These are phyloP conservation scores for Bufo bufo DNA, from an alignment of 2,113 vertebrate species.

Conservation along the genomic window DNA sequence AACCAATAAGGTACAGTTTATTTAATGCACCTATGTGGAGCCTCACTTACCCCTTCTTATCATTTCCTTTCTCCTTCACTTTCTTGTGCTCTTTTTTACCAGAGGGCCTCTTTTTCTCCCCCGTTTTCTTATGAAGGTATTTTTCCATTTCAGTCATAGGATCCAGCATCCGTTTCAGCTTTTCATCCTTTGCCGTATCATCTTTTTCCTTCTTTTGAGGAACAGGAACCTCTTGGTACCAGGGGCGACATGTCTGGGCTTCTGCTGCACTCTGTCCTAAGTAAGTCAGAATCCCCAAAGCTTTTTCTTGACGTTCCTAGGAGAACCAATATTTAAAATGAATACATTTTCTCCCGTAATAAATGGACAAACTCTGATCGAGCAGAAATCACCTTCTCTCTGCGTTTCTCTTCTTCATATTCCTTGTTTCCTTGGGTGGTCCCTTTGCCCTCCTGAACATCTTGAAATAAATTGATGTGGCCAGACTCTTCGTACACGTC, in stretches of 20 bases:
- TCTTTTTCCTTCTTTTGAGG: constrained; percentile 60
- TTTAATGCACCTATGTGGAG: not conserved
- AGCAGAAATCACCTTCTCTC: constrained; percentile 75
- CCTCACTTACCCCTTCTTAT: constrained; percentile 45
- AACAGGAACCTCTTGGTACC: constrained; percentile 79
- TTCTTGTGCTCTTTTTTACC: constrained; percentile 65
- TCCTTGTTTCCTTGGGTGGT: constrained; percentile 79
- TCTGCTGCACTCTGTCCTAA: constrained; percentile 83
- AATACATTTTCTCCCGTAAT: not conserved
- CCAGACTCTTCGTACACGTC: constrained; percentile 27
- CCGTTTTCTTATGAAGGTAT: constrained; percentile 71
- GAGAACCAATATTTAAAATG: not conserved
- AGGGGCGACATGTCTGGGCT: constrained; percentile 78
- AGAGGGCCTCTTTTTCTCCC: constrained; percentile 70
- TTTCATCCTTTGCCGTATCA: constrained; percentile 61
- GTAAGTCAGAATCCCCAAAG: constrained; percentile 85
- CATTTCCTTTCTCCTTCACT: constrained; percentile 55
- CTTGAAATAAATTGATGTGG: constrained; percentile 82
- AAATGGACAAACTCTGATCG: not conserved
- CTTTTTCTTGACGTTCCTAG: constrained; percentile 85
- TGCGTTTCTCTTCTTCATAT: constrained; percentile 83
- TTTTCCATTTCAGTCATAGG: constrained; percentile 72
- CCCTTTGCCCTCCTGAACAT: constrained; percentile 74
- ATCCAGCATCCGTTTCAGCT: constrained; percentile 67
- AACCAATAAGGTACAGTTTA: not conserved